Evolutionary conservation across 1,140 invertebrate genomes (phyloP).

Genomic region (Bombus ignitus): DNA sequence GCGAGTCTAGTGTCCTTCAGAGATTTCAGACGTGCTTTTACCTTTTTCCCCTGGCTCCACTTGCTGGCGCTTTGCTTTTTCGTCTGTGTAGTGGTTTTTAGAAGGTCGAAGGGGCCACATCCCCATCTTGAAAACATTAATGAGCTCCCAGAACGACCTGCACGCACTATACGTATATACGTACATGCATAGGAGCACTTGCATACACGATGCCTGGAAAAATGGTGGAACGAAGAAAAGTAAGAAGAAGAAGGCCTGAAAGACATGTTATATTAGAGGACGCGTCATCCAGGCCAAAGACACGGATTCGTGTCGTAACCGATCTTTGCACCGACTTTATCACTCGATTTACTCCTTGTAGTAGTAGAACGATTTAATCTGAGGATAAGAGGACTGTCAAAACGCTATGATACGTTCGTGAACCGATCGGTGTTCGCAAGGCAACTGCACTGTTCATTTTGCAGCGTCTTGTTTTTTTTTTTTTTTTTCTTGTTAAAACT

Average conservation of each 20-base stretch:
- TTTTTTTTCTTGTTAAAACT: background rate
- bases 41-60: constrained; percentile 45
- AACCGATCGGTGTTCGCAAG: background rate
- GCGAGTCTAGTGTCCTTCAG: constrained; percentile 44
- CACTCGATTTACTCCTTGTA: background rate
- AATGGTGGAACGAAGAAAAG: constrained; percentile 27
- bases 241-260: background rate
- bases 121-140: constrained; percentile 69
- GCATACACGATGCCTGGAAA: constrained; percentile 12
- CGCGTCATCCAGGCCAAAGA: constrained; percentile 18
- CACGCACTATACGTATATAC: constrained; percentile 52
- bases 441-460: background rate
- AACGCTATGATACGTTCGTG: background rate
- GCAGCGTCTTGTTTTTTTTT: background rate
- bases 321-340: background rate
- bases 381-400: background rate
- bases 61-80: constrained; percentile 59
- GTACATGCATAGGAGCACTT: background rate
- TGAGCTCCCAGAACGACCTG: constrained; percentile 62
- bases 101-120: constrained; percentile 65
- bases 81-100: constrained; percentile 57
- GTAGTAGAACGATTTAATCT: background rate
- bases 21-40: constrained; percentile 63
- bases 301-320: background rate
- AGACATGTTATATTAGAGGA: constrained; percentile 2